Percentiles rank a stretch among this genome's conserved stretches.
phyloP scores from a whole-genome alignment of 1,140 invertebrate genomes.

The Mamestra configurata region DNA sequence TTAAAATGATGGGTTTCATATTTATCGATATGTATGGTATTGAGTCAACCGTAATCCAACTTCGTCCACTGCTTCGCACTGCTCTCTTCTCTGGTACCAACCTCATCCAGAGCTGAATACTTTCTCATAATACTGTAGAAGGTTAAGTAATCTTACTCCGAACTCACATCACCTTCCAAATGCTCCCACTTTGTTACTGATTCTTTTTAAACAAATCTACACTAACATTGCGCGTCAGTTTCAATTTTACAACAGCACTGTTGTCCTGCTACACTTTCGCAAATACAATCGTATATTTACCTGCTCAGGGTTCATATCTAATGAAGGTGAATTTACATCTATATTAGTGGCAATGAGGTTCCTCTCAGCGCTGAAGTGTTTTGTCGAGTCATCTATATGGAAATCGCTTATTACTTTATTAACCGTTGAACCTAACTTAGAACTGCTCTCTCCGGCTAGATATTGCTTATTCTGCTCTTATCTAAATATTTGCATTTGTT shows the following conservation, averaged over 20 bases:
- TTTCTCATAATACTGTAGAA: too few species aligned
- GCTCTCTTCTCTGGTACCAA: too few species aligned
- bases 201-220: too few species aligned
- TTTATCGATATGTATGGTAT: too few species aligned
- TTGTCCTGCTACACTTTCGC: neutral
- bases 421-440: constrained; percentile 38
- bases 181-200: too few species aligned
- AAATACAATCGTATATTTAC: constrained; percentile 6
- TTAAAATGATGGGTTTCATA: too few species aligned
- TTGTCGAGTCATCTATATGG: constrained; percentile 33
- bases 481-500: constrained; percentile 43
- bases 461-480: constrained; percentile 27
- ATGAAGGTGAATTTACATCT: constrained; percentile 47
- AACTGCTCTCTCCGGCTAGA: constrained; percentile 25
- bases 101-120: too few species aligned
- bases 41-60: too few species aligned
- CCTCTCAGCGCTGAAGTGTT: constrained; percentile 6
- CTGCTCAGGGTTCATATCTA: constrained; percentile 26
- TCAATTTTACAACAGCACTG: neutral
- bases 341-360: constrained; percentile 41
- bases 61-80: too few species aligned
- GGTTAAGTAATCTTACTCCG: too few species aligned
- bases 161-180: too few species aligned
- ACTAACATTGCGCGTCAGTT: neutral
- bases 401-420: constrained; percentile 49